Base-by-base conservation (phyloP, 2,797 vertebrate genomes). In the Phoebastria nigripes region DNA sequence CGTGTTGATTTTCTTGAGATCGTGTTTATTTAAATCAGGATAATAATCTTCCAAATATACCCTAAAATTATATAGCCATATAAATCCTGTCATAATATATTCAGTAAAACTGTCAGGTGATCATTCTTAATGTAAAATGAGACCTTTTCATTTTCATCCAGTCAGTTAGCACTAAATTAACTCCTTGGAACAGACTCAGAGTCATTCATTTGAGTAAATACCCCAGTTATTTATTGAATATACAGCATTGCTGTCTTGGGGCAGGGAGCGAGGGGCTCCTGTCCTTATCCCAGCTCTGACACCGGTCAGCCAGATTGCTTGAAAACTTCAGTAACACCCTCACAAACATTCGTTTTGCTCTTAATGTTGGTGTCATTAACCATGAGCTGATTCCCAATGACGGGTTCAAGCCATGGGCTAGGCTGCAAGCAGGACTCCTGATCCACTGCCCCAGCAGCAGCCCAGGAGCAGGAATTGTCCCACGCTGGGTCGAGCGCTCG, bases 91-190 rank as follows among this genome's bases (percentile, higher is more conserved):
- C 90, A 89, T 95, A 96, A 94, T 95, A 96, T 86, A 91, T 96
- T 96, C 93, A 91, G 90, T 97, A 96, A 97, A 97, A 95, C 95
- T 96, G 96, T 96, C 96, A 96, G 92, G 94, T 97, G 96, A 94
- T 97, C 94, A 96, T 93, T 97, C 96, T 96, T 97, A 96, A 93
- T 91, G 91, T 96, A 94, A 96, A 93, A 95, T 86, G 94, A 97
- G 95, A 97, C 96, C 94, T 96, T 96, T 97, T 95, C 95, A 92
- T 97, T 97, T 96, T 85, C 94, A 97, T 87, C 93, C 95, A 92
- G 92, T 94, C 94, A 96, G 92, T 95, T 96, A 95, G 94, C 92
- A 94, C 96, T 96, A 97, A 95, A 95, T 97, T 97, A 97, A 94
- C 95, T 96, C 79, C 76, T 89, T 95, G 94, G 93, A 97, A 88